These are phyloP conservation scores for Sphenodon punctatus DNA, from an alignment of 2,797 vertebrate genomes.

Conservation along the genomic window DNA sequence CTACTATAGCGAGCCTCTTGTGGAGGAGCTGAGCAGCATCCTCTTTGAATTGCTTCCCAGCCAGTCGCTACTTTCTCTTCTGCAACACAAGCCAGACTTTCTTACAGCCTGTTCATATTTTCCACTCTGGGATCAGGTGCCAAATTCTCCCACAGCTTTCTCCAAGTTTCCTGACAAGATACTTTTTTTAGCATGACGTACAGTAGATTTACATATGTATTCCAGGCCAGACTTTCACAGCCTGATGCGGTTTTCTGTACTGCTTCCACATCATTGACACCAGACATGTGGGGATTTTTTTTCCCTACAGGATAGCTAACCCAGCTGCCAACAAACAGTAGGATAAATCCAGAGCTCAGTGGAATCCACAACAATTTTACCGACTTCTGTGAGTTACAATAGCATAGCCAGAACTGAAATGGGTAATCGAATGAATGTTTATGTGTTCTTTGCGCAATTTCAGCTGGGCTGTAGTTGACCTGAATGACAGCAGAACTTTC, in stretches of 20 bases:
- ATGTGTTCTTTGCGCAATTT: no score
- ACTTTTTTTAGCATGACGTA: constrained; percentile 13
- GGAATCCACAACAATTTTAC: not conserved
- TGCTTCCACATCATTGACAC: not conserved
- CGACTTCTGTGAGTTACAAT: accelerated
- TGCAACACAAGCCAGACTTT: constrained; percentile 70
- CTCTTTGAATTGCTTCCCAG: constrained; percentile 52
- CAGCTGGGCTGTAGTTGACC: no score
- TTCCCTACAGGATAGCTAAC: not conserved
- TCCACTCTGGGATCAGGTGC: constrained; percentile 59
- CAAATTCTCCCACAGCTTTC: constrained; percentile 68
- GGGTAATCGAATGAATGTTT: no score
- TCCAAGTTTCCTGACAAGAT: constrained; percentile 71
- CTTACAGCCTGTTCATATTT: constrained; percentile 70
- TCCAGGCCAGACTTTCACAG: not conserved
- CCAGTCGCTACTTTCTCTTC: constrained; percentile 61
- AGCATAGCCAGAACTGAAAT: accelerated
- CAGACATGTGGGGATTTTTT: not conserved
- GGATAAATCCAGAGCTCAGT: not conserved
- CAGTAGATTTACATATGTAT: not conserved
- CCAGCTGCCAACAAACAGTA: not conserved
- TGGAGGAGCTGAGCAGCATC: constrained; percentile 62
- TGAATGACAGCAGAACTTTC: no score
- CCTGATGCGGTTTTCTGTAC: not conserved
- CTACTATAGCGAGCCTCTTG: not conserved